Conservation (phyloP, 2,888 invertebrate species). For the Oxyteleia sp. region DNA sequence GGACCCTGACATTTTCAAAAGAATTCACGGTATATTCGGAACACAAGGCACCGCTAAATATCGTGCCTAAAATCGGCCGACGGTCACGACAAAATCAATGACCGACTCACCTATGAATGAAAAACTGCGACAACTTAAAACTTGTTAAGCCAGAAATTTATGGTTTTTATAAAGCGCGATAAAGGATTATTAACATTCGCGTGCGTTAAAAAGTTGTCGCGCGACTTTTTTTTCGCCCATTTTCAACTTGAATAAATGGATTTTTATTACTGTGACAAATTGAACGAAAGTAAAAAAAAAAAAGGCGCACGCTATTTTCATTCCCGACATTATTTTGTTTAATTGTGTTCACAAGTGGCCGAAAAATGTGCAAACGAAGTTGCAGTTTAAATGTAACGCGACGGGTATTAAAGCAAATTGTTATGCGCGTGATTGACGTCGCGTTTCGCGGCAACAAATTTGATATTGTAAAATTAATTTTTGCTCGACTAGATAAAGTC, state of each 20-base stretch:
- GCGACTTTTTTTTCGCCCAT: background rate
- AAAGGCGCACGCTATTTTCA: constrained; percentile 4
- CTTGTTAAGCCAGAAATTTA: constrained; percentile 30
- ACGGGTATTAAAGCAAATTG: constrained; percentile 4
- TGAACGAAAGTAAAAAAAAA: constrained; percentile 12
- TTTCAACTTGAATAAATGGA: constrained; percentile 9
- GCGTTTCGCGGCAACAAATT: constrained; percentile 1
- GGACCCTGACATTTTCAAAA: constrained; percentile 39
- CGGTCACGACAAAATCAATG: constrained; percentile 41
- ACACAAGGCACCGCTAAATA: constrained; percentile 13
- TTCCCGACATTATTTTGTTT: constrained; percentile 26
- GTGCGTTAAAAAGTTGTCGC: background rate
- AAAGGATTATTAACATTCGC: constrained; percentile 30
- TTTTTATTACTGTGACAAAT: constrained; percentile 27
- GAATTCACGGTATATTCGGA: constrained; percentile 12
- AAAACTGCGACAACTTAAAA: constrained; percentile 20
- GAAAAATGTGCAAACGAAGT: constrained; percentile 19
- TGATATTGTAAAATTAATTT: constrained; percentile 8
- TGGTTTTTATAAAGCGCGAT: constrained; percentile 24
- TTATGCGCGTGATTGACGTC: constrained; percentile 3
- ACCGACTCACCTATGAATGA: constrained; percentile 16
- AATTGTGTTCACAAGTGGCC: constrained; percentile 9
- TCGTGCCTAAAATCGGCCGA: constrained; percentile 26
- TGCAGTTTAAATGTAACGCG: background rate
- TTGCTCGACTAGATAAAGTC: constrained; percentile 6